Evolutionary conservation across 92 coral and sea anemone species (phyloP), one percentile per base, ranked within the genome.

Genomic region (Phenganax subtilis): DNA sequence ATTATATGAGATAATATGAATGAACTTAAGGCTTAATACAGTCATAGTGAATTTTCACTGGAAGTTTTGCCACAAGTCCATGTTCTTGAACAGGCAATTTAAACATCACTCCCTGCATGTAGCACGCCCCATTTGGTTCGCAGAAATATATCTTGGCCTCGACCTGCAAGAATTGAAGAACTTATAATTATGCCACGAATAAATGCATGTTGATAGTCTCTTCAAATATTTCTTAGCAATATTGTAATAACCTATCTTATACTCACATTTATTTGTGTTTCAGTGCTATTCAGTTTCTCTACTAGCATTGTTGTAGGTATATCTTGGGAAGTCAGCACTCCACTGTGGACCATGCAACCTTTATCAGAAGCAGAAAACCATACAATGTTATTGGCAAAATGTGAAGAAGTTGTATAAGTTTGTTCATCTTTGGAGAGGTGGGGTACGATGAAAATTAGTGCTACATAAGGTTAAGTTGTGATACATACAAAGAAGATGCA

Each of bases 131-230:
- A 71, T 89, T 81, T 3, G 90, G 90, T 68, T 93, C 98, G 85
- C 98, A 93, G 89, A 88, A 93, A 77, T 90, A 93, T 12, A 93
- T 69, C 72, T 91, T 85, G 8, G 92, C 98, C 68, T 93, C 98
- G 25, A 91, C 65, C 97, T 93, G 57, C 28, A 56, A 51, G 52
- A 75, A 17, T 1, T 11, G 16, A 75, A 62, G 37, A 25, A 16
- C 47, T 20, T 20, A 20, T 20, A 55, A 54, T 30, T 3, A 59
- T 11, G 76, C n/a, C 0, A 65, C 47, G 47, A 5, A 2, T 37
- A 37, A 1, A 37, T 37, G 47, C 47, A 37, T 1, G 47, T 37
- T 37, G 47, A 37, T 37, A 5, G 47, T 37, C 47, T 37, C 47
- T 37, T 37, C 47, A 37, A 37, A 37, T 37, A 37, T 37, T 37